Base-by-base conservation (phyloP, 2,797 vertebrate species). In the Cossypha dichroa region DNA sequence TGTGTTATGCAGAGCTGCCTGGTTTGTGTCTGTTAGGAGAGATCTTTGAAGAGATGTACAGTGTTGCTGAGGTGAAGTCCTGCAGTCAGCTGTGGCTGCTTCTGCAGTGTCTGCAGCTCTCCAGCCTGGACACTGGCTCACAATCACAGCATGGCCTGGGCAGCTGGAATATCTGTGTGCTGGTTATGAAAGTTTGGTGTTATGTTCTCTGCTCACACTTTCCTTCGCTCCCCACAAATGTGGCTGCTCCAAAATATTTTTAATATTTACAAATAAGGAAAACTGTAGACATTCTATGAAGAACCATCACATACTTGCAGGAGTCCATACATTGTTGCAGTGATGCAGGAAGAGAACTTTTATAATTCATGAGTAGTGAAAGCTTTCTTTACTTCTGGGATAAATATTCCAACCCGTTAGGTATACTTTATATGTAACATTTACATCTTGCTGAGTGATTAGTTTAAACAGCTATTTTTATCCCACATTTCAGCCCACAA, bases 371-470 rank as follows among this genome's bases (percentile, higher is more conserved):
- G 95, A 94, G 88, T 81, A 93, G 79, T 88, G 94, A 94, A 96
- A 94, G 95, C 82, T 84, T 96, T 84, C 91, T 90, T 94, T 96
- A 94, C 96, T 96, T 96, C 93, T 96, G 91, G 95, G 93, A 88
- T 95, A 96, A 96, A 94, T 94, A 96, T 97, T 97, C 92, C 92
- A 96, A 85, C 84, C 96, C 92, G 73, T 96, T 95, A 97, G 96
- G 95, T 96, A 96, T 96, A 91, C 85, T 97, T 97, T 93, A 84
- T 96, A 94, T 95, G 88, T 96, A 95, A 74, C 94, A 96, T 96
- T 96, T 96, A 95, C 95, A 97, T 97, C 96, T 97, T 97, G 96
- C 96, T 97, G 96, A 97, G 95, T 97, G 96, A 96, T 97, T 97
- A 96, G 94, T 96, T 95, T 97, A 91, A 96, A 94, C 93, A 93